Evolutionary conservation across 2,888 invertebrate species (phyloP).

Genomic region (Cerastoderma edule): DNA sequence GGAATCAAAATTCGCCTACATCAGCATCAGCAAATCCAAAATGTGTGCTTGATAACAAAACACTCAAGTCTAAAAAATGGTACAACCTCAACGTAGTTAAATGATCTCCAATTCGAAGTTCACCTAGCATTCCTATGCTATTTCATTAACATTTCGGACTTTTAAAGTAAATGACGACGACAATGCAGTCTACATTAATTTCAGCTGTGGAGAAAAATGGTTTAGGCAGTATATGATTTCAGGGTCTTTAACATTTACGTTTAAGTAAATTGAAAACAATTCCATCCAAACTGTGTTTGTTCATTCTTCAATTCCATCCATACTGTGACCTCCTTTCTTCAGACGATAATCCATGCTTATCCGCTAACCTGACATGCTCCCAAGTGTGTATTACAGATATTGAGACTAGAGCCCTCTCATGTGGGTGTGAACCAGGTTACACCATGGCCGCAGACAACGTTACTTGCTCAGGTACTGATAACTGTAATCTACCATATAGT

Average conservation of each 20-base stretch:
- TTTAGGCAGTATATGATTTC: not conserved
- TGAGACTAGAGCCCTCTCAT: not conserved
- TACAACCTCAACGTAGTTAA: too few relatives aligned
- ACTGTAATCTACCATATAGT: not conserved
- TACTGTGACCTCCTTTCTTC: not conserved
- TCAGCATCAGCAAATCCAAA: too few relatives aligned
- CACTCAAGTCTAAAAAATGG: too few relatives aligned
- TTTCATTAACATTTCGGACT: slow-evolving; percentile 1
- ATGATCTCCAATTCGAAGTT: too few relatives aligned
- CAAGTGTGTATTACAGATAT: slow-evolving; percentile 18
- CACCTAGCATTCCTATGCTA: too few relatives aligned
- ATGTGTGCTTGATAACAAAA: too few relatives aligned
- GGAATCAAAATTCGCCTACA: too few relatives aligned
- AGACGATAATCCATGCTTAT: slow-evolving; percentile 31
- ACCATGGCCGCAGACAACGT: slow-evolving; percentile 21
- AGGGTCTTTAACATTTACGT: not conserved
- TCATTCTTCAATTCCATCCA: not conserved
- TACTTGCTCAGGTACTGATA: slow-evolving; percentile 30
- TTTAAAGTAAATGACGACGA: not conserved
- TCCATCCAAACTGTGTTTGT: not conserved
- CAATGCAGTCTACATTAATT: not conserved
- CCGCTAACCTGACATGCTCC: slow-evolving; percentile 13
- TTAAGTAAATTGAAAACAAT: not conserved
- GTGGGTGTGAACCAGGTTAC: slow-evolving; percentile 25
- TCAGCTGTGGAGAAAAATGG: not conserved